These are phyloP conservation scores for Melanchra persicariae DNA, from an alignment of 2,888 invertebrate genomes.

Conservation along the genomic window DNA sequence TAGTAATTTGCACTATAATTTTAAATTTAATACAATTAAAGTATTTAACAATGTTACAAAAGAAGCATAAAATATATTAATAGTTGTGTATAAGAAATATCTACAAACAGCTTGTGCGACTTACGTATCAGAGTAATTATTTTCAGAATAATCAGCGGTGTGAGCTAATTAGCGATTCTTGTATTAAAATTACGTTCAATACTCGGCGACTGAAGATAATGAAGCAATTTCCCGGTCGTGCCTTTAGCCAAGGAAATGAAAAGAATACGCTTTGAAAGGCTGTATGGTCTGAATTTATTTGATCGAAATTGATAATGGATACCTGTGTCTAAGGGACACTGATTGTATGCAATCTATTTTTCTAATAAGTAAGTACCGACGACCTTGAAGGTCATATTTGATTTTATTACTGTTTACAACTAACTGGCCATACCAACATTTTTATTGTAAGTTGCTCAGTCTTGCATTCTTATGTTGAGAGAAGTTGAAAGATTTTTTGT, in stretches of 20 bases:
- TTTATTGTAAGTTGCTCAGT: background rate
- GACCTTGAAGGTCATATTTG: constrained; percentile 53
- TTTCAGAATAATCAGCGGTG: constrained; percentile 55
- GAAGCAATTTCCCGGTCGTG: constrained; percentile 34
- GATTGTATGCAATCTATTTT: constrained; percentile 41
- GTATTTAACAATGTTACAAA: constrained; percentile 29
- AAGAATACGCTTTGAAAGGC: constrained; percentile 12
- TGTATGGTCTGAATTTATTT: constrained; percentile 18
- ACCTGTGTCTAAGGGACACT: constrained; percentile 21
- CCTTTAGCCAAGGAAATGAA: constrained; percentile 10
- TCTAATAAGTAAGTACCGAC: constrained; percentile 52
- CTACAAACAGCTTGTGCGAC: constrained; percentile 24
- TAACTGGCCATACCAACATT: background rate
- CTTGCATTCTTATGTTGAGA: constrained; percentile 10
- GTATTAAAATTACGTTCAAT: constrained; percentile 57
- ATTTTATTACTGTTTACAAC: constrained; percentile 22
- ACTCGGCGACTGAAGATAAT: constrained; percentile 46
- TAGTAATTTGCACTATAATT: constrained; percentile 49
- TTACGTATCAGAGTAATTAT: constrained; percentile 42
- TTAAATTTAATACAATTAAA: constrained; percentile 16
- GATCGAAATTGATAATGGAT: constrained; percentile 30
- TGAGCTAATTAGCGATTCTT: constrained; percentile 63
- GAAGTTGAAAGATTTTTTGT: background rate
- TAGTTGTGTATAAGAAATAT: constrained; percentile 4
- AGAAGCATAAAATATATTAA: constrained; percentile 3